Percentiles rank a stretch among this genome's conserved stretches.
Evolutionary conservation across 2,888 invertebrate genomes (phyloP).

Genomic region (Rhamnusium bicolor): DNA sequence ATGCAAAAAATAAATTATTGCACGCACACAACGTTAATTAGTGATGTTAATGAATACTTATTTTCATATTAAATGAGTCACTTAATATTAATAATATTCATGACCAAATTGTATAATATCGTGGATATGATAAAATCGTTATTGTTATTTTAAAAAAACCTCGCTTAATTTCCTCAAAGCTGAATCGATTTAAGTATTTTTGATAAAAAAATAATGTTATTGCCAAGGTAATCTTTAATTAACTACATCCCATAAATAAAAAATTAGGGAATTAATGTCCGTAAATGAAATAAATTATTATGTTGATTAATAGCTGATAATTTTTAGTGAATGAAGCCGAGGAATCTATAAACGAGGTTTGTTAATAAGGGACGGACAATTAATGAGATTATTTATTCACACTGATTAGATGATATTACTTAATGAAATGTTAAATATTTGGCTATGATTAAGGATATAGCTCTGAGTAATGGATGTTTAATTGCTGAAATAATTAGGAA

Average conservation of each 20-base stretch:
- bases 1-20: slow-evolving; percentile 19
- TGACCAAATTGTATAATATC: slow-evolving; percentile 1
- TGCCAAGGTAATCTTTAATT: slow-evolving; percentile 23
- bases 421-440: too few relatives aligned
- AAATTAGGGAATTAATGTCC: slow-evolving; percentile 1
- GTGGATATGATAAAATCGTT: background rate
- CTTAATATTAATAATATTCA: background rate
- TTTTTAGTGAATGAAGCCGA: too few relatives aligned
- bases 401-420: too few relatives aligned
- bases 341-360: too few relatives aligned
- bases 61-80: slow-evolving; percentile 6
- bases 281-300: background rate
- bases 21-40: slow-evolving; percentile 1
- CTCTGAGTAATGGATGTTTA: too few relatives aligned
- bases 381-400: too few relatives aligned
- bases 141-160: background rate
- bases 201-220: slow-evolving; percentile 10
- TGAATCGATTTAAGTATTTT: background rate
- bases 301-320: too few relatives aligned
- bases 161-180: background rate
- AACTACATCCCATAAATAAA: background rate
- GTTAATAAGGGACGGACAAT: too few relatives aligned
- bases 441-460: too few relatives aligned
- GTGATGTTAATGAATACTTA: background rate
- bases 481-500: too few relatives aligned